Conservation (phyloP, 2,113 vertebrate species). For the Gobiocypris rarus region DNA sequence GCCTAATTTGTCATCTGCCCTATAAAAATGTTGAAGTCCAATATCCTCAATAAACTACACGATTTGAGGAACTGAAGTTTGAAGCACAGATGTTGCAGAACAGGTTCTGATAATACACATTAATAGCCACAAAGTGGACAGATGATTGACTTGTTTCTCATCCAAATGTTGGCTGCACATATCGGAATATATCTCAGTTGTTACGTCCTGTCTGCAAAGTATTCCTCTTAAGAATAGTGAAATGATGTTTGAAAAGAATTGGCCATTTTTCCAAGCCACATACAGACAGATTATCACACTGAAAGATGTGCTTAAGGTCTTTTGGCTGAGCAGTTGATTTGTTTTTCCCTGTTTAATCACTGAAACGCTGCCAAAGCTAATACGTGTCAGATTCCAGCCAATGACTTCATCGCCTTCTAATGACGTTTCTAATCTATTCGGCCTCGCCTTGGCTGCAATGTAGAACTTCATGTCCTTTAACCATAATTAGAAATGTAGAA, state of each 20-base stretch:
- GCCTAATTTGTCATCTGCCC: neutral
- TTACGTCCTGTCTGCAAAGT: neutral
- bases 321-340: neutral
- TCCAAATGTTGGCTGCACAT: neutral
- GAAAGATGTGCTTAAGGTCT: conserved; percentile 10
- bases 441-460: conserved; percentile 26
- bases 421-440: conserved; percentile 38
- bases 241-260: conserved; percentile 4
- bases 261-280: neutral
- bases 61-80: neutral
- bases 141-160: neutral
- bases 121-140: neutral
- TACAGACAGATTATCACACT: conserved; percentile 7
- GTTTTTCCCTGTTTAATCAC: conserved; percentile 2
- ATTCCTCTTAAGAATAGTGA: neutral
- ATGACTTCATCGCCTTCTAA: conserved; percentile 42
- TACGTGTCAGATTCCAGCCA: conserved; percentile 47
- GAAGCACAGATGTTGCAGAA: too few relatives aligned
- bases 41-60: neutral
- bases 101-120: neutral
- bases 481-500: conserved; percentile 54
- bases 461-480: conserved; percentile 26
- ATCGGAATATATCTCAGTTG: neutral
- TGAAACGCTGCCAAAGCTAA: conserved; percentile 43
- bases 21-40: neutral